phyloP scores from a whole-genome alignment of 2,113 vertebrate genomes.

The Dromiciops gliroides region DNA sequence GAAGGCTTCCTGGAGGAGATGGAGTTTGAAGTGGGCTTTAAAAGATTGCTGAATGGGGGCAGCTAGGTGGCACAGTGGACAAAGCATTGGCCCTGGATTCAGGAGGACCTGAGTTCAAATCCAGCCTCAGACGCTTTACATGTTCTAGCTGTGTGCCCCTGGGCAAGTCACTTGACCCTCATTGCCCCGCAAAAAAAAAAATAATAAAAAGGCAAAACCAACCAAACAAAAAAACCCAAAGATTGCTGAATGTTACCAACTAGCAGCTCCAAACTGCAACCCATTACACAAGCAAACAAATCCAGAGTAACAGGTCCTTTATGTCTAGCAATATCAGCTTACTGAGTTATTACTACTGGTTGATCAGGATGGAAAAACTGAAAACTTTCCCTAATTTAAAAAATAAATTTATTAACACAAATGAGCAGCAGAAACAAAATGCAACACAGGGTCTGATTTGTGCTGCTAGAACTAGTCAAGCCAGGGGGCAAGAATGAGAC shows the following conservation, averaged over 20 bases:
- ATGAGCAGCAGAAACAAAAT: not conserved
- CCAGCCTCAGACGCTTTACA: no score
- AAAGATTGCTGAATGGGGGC: no score
- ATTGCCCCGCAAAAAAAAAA: no score
- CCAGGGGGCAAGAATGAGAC: not conserved
- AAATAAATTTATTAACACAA: not conserved
- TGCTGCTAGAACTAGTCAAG: not conserved
- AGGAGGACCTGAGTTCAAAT: no score
- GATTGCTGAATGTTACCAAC: not conserved
- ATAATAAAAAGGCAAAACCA: no score
- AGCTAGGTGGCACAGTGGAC: no score
- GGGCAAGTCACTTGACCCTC: no score
- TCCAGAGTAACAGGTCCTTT: not conserved
- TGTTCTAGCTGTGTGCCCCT: no score
- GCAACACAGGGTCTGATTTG: not conserved
- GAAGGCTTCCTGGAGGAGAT: not conserved
- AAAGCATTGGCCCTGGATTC: no score
- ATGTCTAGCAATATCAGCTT: not conserved
- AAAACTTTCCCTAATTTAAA: not conserved
- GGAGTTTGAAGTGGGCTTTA: not conserved
- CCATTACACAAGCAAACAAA: not conserved
- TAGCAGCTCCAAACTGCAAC: not conserved
- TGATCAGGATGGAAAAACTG: not conserved
- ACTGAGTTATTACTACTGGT: not conserved
- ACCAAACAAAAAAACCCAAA: no score